A percentile compares a stretch with the other conserved stretches of the same genome.
Conservation (phyloP, 2,888 invertebrate genomes). For the Cheilosia soror region DNA sequence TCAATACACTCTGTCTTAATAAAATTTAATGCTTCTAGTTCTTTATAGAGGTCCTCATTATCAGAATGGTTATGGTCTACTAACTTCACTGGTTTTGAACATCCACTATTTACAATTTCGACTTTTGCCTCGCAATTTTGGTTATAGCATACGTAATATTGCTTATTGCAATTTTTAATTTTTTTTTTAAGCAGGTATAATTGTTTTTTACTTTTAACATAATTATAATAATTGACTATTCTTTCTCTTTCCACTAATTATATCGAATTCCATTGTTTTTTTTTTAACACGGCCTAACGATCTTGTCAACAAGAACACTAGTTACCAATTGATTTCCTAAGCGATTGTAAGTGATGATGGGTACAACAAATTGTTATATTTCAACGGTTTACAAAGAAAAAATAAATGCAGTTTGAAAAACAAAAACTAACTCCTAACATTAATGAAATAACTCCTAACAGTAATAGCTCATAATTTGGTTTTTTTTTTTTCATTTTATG, state of each 20-base stretch:
- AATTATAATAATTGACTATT: neutral
- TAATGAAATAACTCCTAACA: no score
- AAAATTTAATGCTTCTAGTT: no score
- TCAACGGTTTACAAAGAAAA: no score
- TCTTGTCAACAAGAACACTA: slow-evolving; percentile 1
- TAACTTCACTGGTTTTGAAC: no score
- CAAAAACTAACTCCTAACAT: no score
- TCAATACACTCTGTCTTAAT: no score
- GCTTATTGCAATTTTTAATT: neutral
- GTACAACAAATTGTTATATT: neutral
- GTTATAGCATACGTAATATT: neutral
- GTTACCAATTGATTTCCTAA: slow-evolving; percentile 21
- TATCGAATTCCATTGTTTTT: neutral
- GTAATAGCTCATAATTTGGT: no score
- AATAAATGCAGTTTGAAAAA: no score
- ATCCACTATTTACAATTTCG: neutral
- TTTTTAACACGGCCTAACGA: neutral
- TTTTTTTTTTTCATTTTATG: no score
- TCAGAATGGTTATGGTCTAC: no score
- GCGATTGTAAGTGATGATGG: slow-evolving; percentile 15
- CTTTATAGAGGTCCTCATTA: no score
- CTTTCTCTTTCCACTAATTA: slow-evolving; percentile 8
- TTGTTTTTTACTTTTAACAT: no score
- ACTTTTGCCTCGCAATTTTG: slow-evolving; percentile 5
- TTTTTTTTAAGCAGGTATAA: neutral